Evolutionary conservation across 2,113 vertebrate genomes (phyloP).

Genomic region (Pavo muticus): DNA sequence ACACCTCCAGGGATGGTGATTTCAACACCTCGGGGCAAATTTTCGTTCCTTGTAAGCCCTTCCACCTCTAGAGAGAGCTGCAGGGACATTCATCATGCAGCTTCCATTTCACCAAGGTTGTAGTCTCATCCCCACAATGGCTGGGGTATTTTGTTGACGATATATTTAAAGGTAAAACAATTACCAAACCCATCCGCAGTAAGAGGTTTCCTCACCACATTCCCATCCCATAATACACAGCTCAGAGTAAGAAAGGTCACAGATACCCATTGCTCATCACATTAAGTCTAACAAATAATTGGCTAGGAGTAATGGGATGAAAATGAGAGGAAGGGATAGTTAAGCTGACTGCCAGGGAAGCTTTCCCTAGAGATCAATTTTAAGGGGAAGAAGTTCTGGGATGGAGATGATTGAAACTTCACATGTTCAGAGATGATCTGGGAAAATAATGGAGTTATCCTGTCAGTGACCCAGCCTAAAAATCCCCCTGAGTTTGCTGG

Average conservation of each 20-base stretch:
- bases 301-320: slow-evolving; percentile 8
- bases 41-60: background rate
- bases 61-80: background rate
- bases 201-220: background rate
- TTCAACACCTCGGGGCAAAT: too few relatives aligned
- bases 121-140: background rate
- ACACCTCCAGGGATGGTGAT: too few relatives aligned
- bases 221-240: background rate
- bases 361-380: background rate
- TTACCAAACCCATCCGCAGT: background rate
- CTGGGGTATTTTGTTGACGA: background rate
- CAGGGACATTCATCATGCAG: background rate
- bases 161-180: background rate
- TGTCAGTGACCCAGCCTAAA: background rate
- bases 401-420: background rate
- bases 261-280: background rate
- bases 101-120: background rate
- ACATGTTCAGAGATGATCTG: background rate
- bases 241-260: background rate
- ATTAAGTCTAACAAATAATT: slow-evolving; percentile 19
- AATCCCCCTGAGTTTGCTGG: background rate
- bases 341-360: background rate
- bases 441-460: background rate
- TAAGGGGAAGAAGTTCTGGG: background rate
- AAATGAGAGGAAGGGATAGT: background rate